Evolutionary conservation across 2,888 invertebrate genomes (phyloP).

Genomic region (Nemoura dubitans): DNA sequence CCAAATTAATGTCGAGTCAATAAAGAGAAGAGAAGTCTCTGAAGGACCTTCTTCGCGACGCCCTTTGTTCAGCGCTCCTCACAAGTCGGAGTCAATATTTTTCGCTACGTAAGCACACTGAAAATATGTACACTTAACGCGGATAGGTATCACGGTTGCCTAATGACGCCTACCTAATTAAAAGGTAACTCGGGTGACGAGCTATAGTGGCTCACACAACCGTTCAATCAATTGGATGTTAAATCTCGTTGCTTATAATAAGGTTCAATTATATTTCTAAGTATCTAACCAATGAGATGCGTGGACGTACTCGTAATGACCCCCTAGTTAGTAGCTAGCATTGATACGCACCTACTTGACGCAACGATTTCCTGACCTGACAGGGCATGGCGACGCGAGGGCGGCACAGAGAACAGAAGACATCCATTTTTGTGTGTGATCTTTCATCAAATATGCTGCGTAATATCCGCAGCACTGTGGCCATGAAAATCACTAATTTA

Average conservation of each 20-base stretch:
- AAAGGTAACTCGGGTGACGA: too few relatives aligned
- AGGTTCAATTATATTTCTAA: neutral
- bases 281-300: neutral
- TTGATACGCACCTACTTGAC: neutral
- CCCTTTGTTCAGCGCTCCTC: neutral
- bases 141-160: too few relatives aligned
- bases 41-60: neutral
- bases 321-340: neutral
- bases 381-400: neutral
- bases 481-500: neutral
- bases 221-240: too few relatives aligned
- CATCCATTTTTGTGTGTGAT: neutral
- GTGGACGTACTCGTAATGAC: neutral
- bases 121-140: neutral
- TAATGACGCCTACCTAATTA: too few relatives aligned
- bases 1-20: slow-evolving; percentile 12
- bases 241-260: neutral
- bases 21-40: neutral
- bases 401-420: neutral
- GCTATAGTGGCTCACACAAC: too few relatives aligned
- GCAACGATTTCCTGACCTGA: neutral
- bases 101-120: neutral
- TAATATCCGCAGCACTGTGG: neutral
- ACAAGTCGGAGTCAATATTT: neutral
- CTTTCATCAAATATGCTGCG: neutral